Evolutionary conservation across 2,888 invertebrate genomes (phyloP), one percentile per base, ranked within the genome.

Genomic region (Hypolimnas misippus): DNA sequence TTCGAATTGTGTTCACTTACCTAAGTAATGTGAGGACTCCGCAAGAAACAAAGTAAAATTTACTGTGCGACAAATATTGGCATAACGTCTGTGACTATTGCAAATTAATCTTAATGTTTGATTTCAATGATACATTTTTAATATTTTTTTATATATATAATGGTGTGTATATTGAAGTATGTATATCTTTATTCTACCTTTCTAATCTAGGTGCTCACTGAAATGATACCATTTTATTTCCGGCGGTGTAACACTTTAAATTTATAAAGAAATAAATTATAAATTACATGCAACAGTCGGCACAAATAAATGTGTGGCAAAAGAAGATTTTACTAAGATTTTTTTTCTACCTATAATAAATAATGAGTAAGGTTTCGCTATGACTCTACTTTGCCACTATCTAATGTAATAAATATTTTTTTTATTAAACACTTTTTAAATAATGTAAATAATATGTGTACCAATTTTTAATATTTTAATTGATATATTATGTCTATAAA

Each of bases 21-120:
- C 92, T 90, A 90, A 77, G 83, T 88, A 90, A 91, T 87, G 89
- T 88, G 91, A 90, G 91, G 91, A 89, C 92, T 92, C 92, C 92
- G 92, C 92, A 92, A 92, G 90, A 92, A 92, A 91, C 82, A 91
- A 92, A 91, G 81, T 87, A 91, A 90, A 86, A 79, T 91, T 89
- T 87, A 92, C 89, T 89, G 91, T 91, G 92, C 91, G 89, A 82
- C 79, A 82, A 83, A 83, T 82, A 82, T 82, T 82, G 80, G 79
- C 77, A 74, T 78, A 80, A 81, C 71, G 54, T 73, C 78, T 75
- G 82, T 81, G 80, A 79, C 73, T 70, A 70, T 81, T 72, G 83
- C 85, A 83, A 86, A 78, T 70, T 75, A 83, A 82, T 74, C 71
- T 70, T 74, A 74, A 76, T 76, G 71, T 73, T 63, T 66, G 29